Evolutionary conservation across 2,888 invertebrate species (phyloP), one percentile per base, ranked within the genome.

Genomic region (Zygaena filipendulae): DNA sequence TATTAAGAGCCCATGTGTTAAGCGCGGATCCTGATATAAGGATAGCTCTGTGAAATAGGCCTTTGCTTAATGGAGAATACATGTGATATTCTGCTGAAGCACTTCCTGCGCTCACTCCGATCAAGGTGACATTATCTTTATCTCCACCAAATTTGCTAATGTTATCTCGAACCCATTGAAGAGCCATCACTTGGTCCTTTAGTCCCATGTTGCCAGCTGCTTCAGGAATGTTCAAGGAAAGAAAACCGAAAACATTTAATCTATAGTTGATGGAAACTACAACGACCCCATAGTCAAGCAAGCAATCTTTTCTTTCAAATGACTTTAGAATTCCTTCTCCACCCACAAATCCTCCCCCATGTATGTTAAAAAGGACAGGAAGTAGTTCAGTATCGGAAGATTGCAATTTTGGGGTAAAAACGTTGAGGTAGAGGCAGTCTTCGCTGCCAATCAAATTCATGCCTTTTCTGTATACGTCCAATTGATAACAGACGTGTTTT

Each of bases 1-100:
- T 6, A 16, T 16, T 16, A 6, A 16, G 4, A 0, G 82, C 74
- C 86, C 86, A 87, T 1, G 77, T 68, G 45, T 75, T 72, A 12
- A 83, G 59, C 4, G 82, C 74, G 1, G 83, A 82, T 1, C 89
- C 89, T 43, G 88, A 88, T 46, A 88, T 86, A 1, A 85, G 79
- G 22, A 90, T 88, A 2, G 81, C 61, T 39, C 47, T 52, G 13
- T 49, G 48, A 13, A 62, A 62, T 3, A 66, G 43, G 1, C 53
- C 59, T 39, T 56, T 54, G 1, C 52, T 45, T 53, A 61, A 56
- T 1, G 63, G 62, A 4, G 64, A 64, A 8, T 60, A 29, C 5
- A 60, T 31, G 21, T 60, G 62, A 25, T 43, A 55, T 1, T 45
- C 37, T 1, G 52, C 49, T 26, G 49, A 46, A 1, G 37, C 51